Conservation (phyloP, 2,888 invertebrate genomes). For the Chouioia cunea region DNA sequence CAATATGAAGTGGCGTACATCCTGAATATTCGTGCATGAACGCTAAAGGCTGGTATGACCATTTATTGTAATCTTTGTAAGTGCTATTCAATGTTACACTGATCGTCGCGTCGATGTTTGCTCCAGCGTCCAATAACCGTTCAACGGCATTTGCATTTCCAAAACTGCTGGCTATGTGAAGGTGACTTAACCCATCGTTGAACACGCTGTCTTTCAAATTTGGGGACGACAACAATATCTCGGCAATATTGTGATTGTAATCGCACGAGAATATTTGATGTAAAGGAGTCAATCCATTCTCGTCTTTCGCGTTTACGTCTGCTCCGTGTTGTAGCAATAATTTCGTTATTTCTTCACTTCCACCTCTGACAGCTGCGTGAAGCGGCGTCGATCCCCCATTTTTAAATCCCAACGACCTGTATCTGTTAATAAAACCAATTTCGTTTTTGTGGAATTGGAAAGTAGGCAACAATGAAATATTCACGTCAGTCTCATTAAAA, state of each 20-base stretch:
- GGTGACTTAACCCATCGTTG: neutral
- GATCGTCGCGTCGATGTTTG: neutral
- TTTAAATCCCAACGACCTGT: too few species aligned
- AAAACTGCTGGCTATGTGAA: neutral
- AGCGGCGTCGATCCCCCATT: neutral
- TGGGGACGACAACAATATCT: neutral
- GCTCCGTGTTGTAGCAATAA: neutral
- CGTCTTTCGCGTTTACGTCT: neutral
- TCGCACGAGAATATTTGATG: neutral
- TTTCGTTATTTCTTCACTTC: neutral
- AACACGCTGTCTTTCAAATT: neutral
- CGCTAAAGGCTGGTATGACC: neutral
- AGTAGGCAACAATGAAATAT: neutral
- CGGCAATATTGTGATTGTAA: too few species aligned
- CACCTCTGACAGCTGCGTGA: neutral
- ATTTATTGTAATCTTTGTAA: neutral
- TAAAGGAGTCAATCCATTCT: constrained; percentile 1
- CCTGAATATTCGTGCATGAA: neutral
- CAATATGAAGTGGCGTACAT: too few species aligned
- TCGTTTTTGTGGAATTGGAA: neutral
- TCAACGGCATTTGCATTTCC: neutral
- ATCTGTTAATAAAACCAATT: too few species aligned
- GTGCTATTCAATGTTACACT: neutral
- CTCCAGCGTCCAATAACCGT: neutral
- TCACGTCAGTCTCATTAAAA: neutral